Base-by-base conservation (phyloP, 2,797 vertebrate species). In the Gobio occitaniae region DNA sequence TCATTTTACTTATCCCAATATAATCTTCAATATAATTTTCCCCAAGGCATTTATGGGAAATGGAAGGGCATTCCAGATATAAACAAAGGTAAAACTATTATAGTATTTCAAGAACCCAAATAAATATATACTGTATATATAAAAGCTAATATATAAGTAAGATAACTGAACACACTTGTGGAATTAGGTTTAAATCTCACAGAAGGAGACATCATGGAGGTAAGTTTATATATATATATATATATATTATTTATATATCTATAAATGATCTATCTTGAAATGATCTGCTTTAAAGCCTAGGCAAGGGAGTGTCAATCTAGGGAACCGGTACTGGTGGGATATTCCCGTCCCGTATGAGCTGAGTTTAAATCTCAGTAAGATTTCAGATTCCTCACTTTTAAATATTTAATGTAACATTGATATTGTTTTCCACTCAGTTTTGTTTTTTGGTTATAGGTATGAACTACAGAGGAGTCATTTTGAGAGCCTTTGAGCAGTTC, bases 401-500 rank as follows among this genome's bases (percentile, higher is more conserved):
- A 19, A 68, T 16, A 1, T 38, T 41, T 69, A 2, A 21, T 41
- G 19, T 69, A 21, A 19, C 17, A 38, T 41, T 41, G 21, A 41
- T 69, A 41, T 6, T 41, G 17, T n/a, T 44, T 44, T n/a, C 4
- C 19, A 44, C 17, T 5, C 0, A 38, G 10, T 69, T 69, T 19
- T 41, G 17, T 11, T 69, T 69, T 32, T 16, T 69, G 66, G 36
- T 69, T 12, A 21, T n/a, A 70, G 68, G 36, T 70, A 6, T 70
- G 68, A n/a, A 70, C 38, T 44, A 44, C 12, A 70, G 41, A 70
- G 68, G 68, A 70, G 68, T 70, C 41, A 70, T 70, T 44, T 12
- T 70, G 68, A 70, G 68, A 70, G 68, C 68, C 4, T 70, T 70
- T 70, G 68, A 70, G 9, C 68, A 70, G 68, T 70, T n/a, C 56